Percentiles rank a stretch among this genome's conserved stretches.
Evolutionary conservation across 2,888 invertebrate species (phyloP).

Genomic region (Stenolophus ochropezus): DNA sequence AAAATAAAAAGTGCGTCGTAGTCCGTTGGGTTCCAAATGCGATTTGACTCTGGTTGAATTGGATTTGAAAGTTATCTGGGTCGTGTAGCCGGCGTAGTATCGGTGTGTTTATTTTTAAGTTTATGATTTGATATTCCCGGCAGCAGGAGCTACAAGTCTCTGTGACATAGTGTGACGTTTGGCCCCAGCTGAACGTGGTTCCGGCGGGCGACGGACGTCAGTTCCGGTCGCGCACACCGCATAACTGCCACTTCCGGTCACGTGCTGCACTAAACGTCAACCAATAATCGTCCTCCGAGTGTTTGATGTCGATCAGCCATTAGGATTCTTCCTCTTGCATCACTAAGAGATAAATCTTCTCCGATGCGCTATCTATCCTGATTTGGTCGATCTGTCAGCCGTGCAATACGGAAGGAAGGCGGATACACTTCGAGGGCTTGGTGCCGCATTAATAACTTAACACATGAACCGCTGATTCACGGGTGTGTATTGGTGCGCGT

Average conservation of each 20-base stretch:
- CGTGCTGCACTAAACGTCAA: conserved; percentile 42
- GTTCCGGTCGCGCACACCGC: conserved; percentile 44
- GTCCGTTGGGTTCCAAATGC: no score
- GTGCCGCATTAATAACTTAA: conserved; percentile 5
- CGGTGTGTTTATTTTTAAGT: no score
- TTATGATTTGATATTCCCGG: neutral
- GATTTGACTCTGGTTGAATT: no score
- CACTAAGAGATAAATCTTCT: conserved; percentile 10
- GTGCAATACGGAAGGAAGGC: conserved; percentile 13
- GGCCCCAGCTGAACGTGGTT: conserved; percentile 17
- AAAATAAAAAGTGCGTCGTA: no score
- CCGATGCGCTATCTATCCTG: conserved; percentile 34
- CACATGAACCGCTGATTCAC: neutral
- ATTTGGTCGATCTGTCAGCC: conserved; percentile 20
- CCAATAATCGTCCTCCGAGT: conserved; percentile 36
- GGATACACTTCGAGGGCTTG: conserved; percentile 8
- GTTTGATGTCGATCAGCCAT: conserved; percentile 17
- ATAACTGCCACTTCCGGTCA: conserved; percentile 50
- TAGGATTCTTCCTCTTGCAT: neutral
- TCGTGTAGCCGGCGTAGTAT: no score
- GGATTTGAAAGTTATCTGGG: no score
- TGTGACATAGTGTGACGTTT: conserved; percentile 27
- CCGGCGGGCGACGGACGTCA: conserved; percentile 27
- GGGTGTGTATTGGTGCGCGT: neutral
- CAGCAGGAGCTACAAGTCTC: neutral